Percentiles rank a stretch among this genome's conserved stretches.
Evolutionary conservation across 2,888 invertebrate species (phyloP).

Genomic region (Acrocyrtus sp.): DNA sequence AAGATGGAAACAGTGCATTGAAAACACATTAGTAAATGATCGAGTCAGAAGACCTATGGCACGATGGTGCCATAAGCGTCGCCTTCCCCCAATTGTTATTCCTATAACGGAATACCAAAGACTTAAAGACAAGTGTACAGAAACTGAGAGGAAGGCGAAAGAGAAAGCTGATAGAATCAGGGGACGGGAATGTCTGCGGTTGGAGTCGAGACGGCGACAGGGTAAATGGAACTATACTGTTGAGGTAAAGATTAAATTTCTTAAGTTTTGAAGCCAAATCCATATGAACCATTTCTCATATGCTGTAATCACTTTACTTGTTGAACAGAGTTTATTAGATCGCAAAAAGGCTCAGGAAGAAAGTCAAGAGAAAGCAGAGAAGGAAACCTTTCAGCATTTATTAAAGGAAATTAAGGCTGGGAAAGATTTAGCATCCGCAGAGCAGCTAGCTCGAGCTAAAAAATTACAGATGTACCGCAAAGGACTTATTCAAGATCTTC

Average conservation of each 20-base stretch:
- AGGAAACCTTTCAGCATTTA: conserved; percentile 38
- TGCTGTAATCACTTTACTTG: no score
- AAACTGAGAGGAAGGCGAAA: conserved; percentile 41
- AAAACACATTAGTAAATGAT: conserved; percentile 58
- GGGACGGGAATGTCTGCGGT: conserved; percentile 48
- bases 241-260: no score
- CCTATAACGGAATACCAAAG: conserved; percentile 49
- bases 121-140: conserved; percentile 44
- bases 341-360: conserved; percentile 50
- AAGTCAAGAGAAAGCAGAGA: conserved; percentile 41
- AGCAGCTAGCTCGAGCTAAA: conserved; percentile 48
- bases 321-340: conserved; percentile 56
- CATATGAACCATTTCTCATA: no score
- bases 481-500: conserved; percentile 60
- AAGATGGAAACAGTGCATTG: conserved; percentile 61
- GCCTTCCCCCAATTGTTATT: conserved; percentile 56
- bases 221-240: conserved; percentile 60
- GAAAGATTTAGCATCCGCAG: conserved; percentile 41
- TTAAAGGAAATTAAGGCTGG: conserved; percentile 35
- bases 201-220: conserved; percentile 48
- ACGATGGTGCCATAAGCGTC: conserved; percentile 55
- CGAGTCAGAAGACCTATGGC: conserved; percentile 62
- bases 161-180: conserved; percentile 34
- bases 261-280: no score
- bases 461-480: conserved; percentile 58